Conservation (phyloP, 2,113 vertebrate genomes). For the Bubo scandiacus region DNA sequence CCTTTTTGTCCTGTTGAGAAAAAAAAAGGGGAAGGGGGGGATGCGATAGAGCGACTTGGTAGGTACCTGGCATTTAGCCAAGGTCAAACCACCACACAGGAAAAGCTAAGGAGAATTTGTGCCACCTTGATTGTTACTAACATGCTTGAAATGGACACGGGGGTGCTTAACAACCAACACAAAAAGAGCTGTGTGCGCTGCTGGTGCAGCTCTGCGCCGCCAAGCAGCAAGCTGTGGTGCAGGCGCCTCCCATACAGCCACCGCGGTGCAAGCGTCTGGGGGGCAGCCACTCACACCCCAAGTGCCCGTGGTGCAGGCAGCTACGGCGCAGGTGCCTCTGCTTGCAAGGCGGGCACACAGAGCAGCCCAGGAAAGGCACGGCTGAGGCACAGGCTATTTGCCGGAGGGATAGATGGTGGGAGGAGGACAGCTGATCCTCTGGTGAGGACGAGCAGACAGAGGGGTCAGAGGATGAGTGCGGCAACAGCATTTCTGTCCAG, state of each 20-base stretch:
- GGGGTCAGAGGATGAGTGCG: not conserved
- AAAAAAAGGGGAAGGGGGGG: too few species aligned
- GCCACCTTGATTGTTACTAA: not conserved
- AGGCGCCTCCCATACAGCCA: fast-evolving
- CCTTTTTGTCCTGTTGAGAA: too few species aligned
- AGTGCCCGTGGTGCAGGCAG: fast-evolving
- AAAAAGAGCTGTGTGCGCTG: not conserved
- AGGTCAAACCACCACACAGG: not conserved
- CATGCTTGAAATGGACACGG: not conserved
- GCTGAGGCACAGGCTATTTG: fast-evolving
- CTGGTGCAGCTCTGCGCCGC: not conserved
- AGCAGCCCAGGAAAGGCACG: not conserved
- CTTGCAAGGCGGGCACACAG: not conserved
- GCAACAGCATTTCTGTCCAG: not conserved
- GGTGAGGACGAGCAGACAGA: not conserved
- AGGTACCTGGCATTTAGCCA: too few species aligned
- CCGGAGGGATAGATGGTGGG: not conserved
- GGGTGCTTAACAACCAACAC: not conserved
- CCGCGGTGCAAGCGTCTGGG: fast-evolving
- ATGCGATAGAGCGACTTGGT: too few species aligned
- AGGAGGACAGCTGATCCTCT: not conserved
- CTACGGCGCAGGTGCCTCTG: not conserved
- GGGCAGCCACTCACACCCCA: not conserved
- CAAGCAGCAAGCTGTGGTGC: not conserved
- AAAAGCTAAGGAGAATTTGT: not conserved